Evolutionary conservation across 2,888 invertebrate species (phyloP).

Genomic region (Cephus nigrinus): DNA sequence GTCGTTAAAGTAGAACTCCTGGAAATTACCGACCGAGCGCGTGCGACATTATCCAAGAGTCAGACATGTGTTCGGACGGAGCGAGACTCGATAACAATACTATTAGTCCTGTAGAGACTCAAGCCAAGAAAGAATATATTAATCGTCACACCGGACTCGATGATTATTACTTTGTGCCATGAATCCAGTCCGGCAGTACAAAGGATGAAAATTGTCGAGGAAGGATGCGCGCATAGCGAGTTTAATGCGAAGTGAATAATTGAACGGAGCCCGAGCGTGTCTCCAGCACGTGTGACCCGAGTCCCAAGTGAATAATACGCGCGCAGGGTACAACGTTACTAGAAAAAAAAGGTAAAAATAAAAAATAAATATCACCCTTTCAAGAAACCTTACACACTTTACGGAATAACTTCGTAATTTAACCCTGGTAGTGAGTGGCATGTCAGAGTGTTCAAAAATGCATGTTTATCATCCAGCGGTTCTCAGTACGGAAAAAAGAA

Average conservation of each 20-base stretch:
- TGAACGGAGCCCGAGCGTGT: slow-evolving; percentile 16
- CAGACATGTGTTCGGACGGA: neutral
- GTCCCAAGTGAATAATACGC: neutral
- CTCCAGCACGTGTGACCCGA: neutral
- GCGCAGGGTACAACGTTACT: neutral
- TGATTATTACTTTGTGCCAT: neutral
- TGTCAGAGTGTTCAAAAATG: neutral
- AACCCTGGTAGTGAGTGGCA: neutral
- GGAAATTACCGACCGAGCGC: neutral
- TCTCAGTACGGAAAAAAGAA: neutral
- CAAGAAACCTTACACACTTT: neutral
- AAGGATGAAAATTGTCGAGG: neutral
- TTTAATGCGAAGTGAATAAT: slow-evolving; percentile 37
- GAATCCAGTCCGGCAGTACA: neutral
- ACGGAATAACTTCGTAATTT: neutral
- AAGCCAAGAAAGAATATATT: neutral
- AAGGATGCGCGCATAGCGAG: slow-evolving; percentile 5
- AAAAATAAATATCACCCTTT: neutral
- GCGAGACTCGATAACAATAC: neutral
- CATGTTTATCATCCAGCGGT: neutral
- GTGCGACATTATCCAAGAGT: neutral
- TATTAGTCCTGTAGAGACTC: neutral
- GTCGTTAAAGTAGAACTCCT: neutral
- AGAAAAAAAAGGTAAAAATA: neutral
- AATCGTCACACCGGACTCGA: neutral